Evolutionary conservation across 2,797 vertebrate species (phyloP).

Genomic region (Artibeus lituratus): DNA sequence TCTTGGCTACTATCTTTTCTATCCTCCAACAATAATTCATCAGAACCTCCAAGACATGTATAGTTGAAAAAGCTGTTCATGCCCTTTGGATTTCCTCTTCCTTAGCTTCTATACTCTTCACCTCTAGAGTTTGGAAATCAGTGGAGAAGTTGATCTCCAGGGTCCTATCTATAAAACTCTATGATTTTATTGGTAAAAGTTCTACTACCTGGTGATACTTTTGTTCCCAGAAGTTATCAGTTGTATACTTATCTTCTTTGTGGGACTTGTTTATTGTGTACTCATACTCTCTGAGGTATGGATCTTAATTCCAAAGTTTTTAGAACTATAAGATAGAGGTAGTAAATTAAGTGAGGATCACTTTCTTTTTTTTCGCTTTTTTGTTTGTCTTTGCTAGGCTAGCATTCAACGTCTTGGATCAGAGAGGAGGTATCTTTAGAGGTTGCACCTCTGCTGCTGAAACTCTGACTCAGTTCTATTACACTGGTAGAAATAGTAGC

Average conservation of each 20-base stretch:
- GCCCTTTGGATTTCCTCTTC: background rate
- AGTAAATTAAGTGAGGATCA: background rate
- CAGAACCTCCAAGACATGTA: background rate
- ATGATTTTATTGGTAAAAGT: background rate
- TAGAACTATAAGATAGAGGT: background rate
- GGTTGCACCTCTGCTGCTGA: background rate
- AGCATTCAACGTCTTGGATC: background rate
- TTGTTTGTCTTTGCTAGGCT: background rate
- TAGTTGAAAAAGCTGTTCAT: background rate
- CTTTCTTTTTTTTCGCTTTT: background rate
- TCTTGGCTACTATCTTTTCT: background rate
- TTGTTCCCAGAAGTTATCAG: background rate
- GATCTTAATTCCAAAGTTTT: slow-evolving; percentile 34
- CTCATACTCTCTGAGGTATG: background rate
- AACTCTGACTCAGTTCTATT: background rate
- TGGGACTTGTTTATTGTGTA: background rate
- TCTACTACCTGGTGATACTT: background rate
- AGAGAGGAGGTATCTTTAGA: slow-evolving; percentile 3
- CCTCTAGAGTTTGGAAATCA: background rate
- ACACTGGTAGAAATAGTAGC: background rate
- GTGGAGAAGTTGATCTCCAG: background rate
- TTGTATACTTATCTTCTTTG: slow-evolving; percentile 19
- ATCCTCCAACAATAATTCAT: background rate
- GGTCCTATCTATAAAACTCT: background rate
- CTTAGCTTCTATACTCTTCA: background rate